Percentiles rank a stretch among this genome's conserved stretches.
Evolutionary conservation across 2,797 vertebrate species (phyloP).

Genomic region (Chaenodraco wilsoni): DNA sequence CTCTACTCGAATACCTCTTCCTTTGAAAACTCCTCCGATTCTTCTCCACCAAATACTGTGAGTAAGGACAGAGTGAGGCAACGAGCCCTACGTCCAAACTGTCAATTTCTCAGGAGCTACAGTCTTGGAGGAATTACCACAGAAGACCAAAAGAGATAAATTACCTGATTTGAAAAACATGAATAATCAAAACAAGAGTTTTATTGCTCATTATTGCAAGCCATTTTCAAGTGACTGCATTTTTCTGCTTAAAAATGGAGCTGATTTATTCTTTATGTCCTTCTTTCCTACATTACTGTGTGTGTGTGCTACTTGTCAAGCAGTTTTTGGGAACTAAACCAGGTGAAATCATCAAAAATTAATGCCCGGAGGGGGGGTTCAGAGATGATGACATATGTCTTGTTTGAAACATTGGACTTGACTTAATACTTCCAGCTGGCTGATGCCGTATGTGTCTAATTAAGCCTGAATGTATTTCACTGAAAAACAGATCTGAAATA

Average conservation of each 20-base stretch:
- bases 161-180: slow-evolving; percentile 11
- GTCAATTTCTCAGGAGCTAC: slow-evolving; percentile 23
- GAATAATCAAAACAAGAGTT: slow-evolving; percentile 2
- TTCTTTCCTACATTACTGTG: not conserved
- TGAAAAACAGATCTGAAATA: slow-evolving; percentile 84
- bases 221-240: not conserved
- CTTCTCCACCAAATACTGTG: slow-evolving; percentile 19
- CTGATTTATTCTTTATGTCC: not conserved
- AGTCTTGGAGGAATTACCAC: not conserved
- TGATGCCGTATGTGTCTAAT: slow-evolving; percentile 84
- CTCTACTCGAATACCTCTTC: slow-evolving; percentile 49
- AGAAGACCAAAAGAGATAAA: slow-evolving; percentile 13
- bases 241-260: not conserved
- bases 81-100: slow-evolving; percentile 32
- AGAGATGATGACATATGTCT: slow-evolving; percentile 81
- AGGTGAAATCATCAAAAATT: slow-evolving; percentile 77
- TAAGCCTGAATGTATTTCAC: slow-evolving; percentile 82
- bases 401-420: slow-evolving; percentile 75
- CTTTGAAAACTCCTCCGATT: slow-evolving; percentile 55
- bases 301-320: slow-evolving; percentile 28
- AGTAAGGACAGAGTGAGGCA: slow-evolving; percentile 34
- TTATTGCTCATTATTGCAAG: slow-evolving; percentile 2
- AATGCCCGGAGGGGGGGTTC: slow-evolving; percentile 32
- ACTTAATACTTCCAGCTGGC: slow-evolving; percentile 84
- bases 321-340: slow-evolving; percentile 52